Evolutionary conservation across 2,888 invertebrate genomes (phyloP), one percentile per base, ranked within the genome.

Genomic region (Leucophora obtusa): DNA sequence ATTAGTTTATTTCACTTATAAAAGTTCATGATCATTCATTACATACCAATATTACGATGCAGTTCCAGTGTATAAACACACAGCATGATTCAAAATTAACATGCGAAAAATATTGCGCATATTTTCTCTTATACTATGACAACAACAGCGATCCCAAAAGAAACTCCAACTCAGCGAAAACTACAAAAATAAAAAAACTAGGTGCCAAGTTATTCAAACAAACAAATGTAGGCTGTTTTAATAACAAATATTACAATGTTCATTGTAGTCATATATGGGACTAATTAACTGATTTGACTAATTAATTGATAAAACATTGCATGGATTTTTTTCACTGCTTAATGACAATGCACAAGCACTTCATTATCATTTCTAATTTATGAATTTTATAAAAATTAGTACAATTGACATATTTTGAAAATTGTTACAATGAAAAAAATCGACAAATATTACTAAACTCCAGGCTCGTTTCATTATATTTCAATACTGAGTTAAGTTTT

Each of bases 81-180:
- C 72, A 62, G 60, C 62, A 63, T 69, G 73, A 24, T 33, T 59
- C 68, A 63, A 38, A 62, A 78, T 78, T 72, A 78, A 72, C 72
- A 72, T 66, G 72, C 78, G 68, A 78, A 78, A 68, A 60, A 35
- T 70, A 5, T 18, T 15, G 11, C 63, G 51, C 53, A 56, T 43
- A 58, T 18, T 28, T 28, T 28, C 28, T 18, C 21, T 54, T 21
- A n/a, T 5, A 54, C 28, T 17, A 18, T 28, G 21, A 51, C 18
- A 28, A 21, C 43, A 65, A 14, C 50, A 62, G 10, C 58, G 21
- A 10, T 50, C 21, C 6, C 65, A 65, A 15, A 17, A 58, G 33
- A 14, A 54, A 51, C 63, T 50, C 63, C 54, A 63, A 65, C 65
- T 56, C 56, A 63, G 63, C 65, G 51, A 33, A 62, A 28, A 28